Evolutionary conservation across 2,797 vertebrate genomes (phyloP), one percentile per base, ranked within the genome.

Genomic region (Manis javanica): DNA sequence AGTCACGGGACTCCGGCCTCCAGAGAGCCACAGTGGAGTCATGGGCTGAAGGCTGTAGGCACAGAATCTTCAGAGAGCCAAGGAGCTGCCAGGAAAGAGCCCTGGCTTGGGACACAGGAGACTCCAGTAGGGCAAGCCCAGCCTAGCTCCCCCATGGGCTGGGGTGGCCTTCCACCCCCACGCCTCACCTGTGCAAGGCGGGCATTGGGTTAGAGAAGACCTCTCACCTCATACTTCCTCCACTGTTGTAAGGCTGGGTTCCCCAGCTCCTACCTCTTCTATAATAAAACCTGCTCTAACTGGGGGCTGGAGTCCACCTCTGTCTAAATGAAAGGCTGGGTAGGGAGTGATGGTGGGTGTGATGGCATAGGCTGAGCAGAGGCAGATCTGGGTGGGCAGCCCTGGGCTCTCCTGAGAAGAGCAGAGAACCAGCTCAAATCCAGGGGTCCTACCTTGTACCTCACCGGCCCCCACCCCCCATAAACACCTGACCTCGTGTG

Each of bases 261-360:
- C 72, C 29, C 72, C 0, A 0, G 37, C 66, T 91, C 84, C 42
- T 37, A 8, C 3, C 16, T 68, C 81, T 64, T 72, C 59, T 53
- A 24, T 11, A 87, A 93, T 90, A 90, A 96, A 88, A 68, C 49
- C 81, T 68, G 90, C 42, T 64, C 63, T 94, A 86, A 87, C 23
- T 95, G 89, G 79, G 51, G 37, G 95, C 88, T 87, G 83, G 46
- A 87, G 92, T 87, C 34, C 85, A 37, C 74, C 42, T 83, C 53
- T 15, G 81, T 72, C 79, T 84, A 84, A 75, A 95, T 81, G 72
- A 77, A 88, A 96, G 96, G 69, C 95, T 53, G 74, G 57, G 46
- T 61, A 49, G 51, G 82, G 81, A 93, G 55, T 15, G 51, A 78
- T 37, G 24, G 82, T 8, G 11, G n/a, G 39, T 0, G 7, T 1